Evolutionary conservation across 2,797 vertebrate species (phyloP).

Genomic region (Acridotheres tristis): DNA sequence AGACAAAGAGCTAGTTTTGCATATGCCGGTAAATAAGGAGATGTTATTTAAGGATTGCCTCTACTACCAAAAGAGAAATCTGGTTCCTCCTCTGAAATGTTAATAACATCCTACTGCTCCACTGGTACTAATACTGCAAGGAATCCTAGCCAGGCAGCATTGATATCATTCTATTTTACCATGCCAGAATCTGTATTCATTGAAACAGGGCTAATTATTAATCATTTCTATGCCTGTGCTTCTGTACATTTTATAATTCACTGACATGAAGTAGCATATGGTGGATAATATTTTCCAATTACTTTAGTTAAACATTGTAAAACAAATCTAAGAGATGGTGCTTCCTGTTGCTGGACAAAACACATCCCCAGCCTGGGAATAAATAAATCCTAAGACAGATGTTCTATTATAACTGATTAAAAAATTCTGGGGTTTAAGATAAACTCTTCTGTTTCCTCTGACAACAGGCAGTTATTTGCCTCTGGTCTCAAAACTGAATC

Average conservation of each 20-base stretch:
- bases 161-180: not conserved
- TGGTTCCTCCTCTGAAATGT: not conserved
- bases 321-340: not conserved
- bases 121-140: not conserved
- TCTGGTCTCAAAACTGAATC: not conserved
- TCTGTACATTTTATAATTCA: slow-evolving; percentile 26
- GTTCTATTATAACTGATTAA: not conserved
- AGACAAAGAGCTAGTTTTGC: not conserved
- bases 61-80: not conserved
- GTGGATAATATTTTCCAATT: slow-evolving; percentile 30
- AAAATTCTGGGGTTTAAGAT: not conserved
- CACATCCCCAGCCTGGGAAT: not conserved
- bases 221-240: not conserved
- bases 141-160: not conserved
- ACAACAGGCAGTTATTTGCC: not conserved
- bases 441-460: not conserved
- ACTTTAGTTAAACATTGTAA: not conserved
- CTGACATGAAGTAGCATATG: not conserved
- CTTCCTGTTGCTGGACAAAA: not conserved
- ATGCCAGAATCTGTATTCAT: not conserved
- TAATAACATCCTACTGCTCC: not conserved
- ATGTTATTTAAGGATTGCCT: not conserved
- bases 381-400: not conserved
- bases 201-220: not conserved
- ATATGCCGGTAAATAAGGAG: not conserved